Evolutionary conservation across 1,140 invertebrate genomes (phyloP).

Genomic region (Augochlora pura): DNA sequence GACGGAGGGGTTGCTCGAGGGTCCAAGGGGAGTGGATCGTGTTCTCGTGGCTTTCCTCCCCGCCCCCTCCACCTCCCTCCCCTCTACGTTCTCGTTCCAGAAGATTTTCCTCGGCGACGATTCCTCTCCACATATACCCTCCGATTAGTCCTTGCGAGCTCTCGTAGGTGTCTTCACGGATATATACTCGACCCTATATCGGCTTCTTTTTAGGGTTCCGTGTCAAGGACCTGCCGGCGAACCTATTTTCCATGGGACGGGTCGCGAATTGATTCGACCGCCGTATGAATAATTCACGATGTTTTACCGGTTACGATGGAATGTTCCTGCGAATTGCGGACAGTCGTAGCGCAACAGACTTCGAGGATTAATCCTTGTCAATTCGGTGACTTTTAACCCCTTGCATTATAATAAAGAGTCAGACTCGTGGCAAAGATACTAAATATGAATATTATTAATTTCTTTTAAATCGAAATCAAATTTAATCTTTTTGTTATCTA

Average conservation of each 20-base stretch:
- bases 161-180: not conserved
- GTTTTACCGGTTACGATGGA: not conserved
- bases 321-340: not conserved
- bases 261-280: not conserved
- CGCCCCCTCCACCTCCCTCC: too few relatives aligned
- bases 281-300: not conserved
- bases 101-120: constrained; percentile 38
- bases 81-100: too few relatives aligned
- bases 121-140: constrained; percentile 5
- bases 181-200: constrained; percentile 8
- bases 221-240: not conserved
- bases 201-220: not conserved
- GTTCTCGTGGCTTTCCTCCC: too few relatives aligned
- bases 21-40: constrained; percentile 23
- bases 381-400: too few relatives aligned
- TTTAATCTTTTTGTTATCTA: too few relatives aligned
- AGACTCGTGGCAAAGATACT: too few relatives aligned
- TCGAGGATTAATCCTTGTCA: too few relatives aligned
- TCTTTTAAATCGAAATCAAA: too few relatives aligned
- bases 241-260: not conserved
- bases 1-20: constrained; percentile 39
- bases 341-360: too few relatives aligned
- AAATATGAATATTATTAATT: too few relatives aligned
- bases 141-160: constrained; percentile 54
- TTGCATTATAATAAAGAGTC: too few relatives aligned